These are phyloP conservation scores for Pseudomyrmex concolor DNA, from an alignment of 1,140 invertebrate species.

Conservation along the genomic window DNA sequence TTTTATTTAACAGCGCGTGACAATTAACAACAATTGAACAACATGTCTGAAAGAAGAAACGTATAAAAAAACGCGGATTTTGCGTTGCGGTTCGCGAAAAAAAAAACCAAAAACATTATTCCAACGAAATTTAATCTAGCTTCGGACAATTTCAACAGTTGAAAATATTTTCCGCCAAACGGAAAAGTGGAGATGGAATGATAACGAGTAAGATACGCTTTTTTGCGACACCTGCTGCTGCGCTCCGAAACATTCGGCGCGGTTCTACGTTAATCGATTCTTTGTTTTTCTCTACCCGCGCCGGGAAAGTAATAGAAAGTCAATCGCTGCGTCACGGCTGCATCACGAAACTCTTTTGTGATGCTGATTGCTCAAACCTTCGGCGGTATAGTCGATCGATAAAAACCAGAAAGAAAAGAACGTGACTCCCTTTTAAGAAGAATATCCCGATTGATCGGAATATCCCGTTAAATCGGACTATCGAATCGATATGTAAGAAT, in stretches of 20 bases:
- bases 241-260: slow-evolving; percentile 32
- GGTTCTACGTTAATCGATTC: slow-evolving; percentile 22
- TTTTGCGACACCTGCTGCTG: slow-evolving; percentile 38
- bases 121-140: slow-evolving; percentile 39
- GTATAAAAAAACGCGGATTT: slow-evolving; percentile 40
- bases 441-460: slow-evolving; percentile 38
- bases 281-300: slow-evolving; percentile 39
- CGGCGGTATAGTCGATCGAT: slow-evolving; percentile 47
- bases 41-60: slow-evolving; percentile 24
- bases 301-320: slow-evolving; percentile 64
- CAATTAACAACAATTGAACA: slow-evolving; percentile 1
- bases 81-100: not conserved
- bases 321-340: slow-evolving; percentile 62
- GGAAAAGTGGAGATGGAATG: slow-evolving; percentile 11
- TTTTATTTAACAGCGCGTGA: slow-evolving; percentile 46
- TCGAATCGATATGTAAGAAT: slow-evolving; percentile 38
- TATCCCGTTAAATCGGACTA: slow-evolving; percentile 13
- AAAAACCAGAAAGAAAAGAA: slow-evolving; percentile 18
- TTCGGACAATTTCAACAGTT: slow-evolving; percentile 36
- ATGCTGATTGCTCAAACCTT: slow-evolving; percentile 27
- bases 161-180: slow-evolving; percentile 16
- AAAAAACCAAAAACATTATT: slow-evolving; percentile 25
- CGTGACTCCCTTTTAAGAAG: slow-evolving; percentile 37
- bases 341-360: slow-evolving; percentile 29
- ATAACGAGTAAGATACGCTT: slow-evolving; percentile 35